These are phyloP conservation scores for Zoanthus solanderi DNA, from an alignment of 92 coral and sea anemone species.

Conservation along the genomic window DNA sequence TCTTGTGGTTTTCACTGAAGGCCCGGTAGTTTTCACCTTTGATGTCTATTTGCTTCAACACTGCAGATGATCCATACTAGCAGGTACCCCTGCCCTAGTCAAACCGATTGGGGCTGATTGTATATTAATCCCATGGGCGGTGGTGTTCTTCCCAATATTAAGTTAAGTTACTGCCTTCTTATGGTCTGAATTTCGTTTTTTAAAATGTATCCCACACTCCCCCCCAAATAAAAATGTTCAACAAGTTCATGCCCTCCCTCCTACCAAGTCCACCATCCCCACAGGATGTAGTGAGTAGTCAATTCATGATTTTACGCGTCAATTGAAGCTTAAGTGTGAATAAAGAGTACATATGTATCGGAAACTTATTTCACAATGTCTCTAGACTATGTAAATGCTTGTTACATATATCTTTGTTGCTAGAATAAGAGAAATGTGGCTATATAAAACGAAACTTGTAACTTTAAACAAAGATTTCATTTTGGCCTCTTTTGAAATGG, in stretches of 20 bases:
- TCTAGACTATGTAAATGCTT: constrained; percentile 15
- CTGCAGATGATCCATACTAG: constrained; percentile 15
- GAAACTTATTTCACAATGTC: constrained; percentile 15
- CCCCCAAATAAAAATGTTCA: not conserved
- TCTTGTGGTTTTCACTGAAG: constrained; percentile 20
- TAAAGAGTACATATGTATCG: constrained; percentile 1
- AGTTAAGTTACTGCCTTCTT: not conserved
- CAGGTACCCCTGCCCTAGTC: constrained; percentile 26
- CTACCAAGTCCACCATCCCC: constrained; percentile 19
- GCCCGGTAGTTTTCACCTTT: constrained; percentile 2
- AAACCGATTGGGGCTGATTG: constrained; percentile 21
- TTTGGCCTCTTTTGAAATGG: constrained; percentile 6
- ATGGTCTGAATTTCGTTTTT: not conserved
- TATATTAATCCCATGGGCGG: constrained; percentile 1
- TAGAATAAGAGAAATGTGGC: constrained; percentile 13
- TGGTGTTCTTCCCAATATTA: not conserved
- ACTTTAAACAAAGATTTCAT: not conserved
- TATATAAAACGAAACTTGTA: not conserved
- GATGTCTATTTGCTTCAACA: constrained; percentile 25
- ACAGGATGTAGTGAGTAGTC: not conserved
- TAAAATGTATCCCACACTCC: constrained; percentile 1
- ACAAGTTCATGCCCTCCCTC: constrained; percentile 10
- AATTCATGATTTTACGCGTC: not conserved
- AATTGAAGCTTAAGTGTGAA: constrained; percentile 8
- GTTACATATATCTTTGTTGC: constrained; percentile 15